Base-by-base conservation (phyloP, 2,888 invertebrate genomes). In the Drosophila infuscata region DNA sequence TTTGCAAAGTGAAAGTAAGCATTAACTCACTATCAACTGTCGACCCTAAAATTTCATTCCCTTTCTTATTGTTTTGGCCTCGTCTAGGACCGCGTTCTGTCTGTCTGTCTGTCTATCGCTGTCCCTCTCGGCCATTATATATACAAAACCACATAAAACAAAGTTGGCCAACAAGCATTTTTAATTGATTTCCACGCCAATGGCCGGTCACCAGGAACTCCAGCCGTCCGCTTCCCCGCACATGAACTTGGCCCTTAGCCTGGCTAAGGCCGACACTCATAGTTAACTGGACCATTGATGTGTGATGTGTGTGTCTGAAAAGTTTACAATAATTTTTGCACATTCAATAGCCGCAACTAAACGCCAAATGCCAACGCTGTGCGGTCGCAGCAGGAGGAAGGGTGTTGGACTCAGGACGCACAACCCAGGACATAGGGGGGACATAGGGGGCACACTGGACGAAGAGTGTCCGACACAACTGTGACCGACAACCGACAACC, bases 241-340 rank as follows among this genome's bases (percentile, higher is more conserved):
- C 46, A 7, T 62, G 52, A 64, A 66, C 58, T 76, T 76, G 65
- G 53, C 62, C 53, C 49, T 30, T 17, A 46, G 25, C 46, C 29
- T 49, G 11, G 29, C n/a, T 7, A 11, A 20, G 25, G 49, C 49
- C 29, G 11, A 17, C 62, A 20, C 11, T 25, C 51, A 43, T 48
- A 65, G 52, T 74, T 52, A 59, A 58, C 32, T 49, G 70, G 70
- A 38, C 70, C 81, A 78, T 74, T 76, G 82, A 75, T 80, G 76
- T 72, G 70, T 73, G 80, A 76, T 79, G 75, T 77, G 46, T 46
- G 83, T 80, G 89, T 89, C 91, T 91, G 90, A 83, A 91, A 89
- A 89, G 89, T 89, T 89, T 89, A 83, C 86, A 89, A 88, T 90
- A 88, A 87, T 89, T 90, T 83, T 81, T 70, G 82, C 88, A 84